Percentiles rank a stretch among this genome's conserved stretches.
phyloP scores from a whole-genome alignment of 2,888 invertebrate genomes.

The Dromius quadrimaculatus region DNA sequence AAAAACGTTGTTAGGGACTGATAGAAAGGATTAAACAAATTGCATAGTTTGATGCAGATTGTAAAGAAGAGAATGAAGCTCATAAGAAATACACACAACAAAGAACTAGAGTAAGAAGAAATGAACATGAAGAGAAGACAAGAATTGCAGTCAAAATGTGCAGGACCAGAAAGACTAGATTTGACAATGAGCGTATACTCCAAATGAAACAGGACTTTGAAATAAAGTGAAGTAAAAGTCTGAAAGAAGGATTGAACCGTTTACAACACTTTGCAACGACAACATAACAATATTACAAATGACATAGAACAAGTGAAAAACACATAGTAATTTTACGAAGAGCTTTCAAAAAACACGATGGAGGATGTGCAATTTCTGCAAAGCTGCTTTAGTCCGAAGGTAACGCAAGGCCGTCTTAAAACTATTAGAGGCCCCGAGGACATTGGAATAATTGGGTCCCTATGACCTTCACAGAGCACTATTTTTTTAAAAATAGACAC shows the following conservation, averaged over 20 bases:
- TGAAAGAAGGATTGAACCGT: neutral
- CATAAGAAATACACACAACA: neutral
- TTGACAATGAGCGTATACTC: neutral
- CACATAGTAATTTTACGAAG: neutral
- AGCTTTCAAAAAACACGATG: neutral
- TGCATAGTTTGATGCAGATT: too few relatives aligned
- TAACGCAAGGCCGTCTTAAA: too few relatives aligned
- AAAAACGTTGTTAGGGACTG: neutral
- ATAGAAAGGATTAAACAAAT: neutral
- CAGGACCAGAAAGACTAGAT: neutral
- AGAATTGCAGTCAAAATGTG: neutral
- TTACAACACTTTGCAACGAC: neutral
- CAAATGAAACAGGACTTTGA: neutral
- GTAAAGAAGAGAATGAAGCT: neutral
- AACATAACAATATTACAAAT: neutral
- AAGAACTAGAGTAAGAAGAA: neutral
- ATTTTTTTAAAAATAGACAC: too few relatives aligned
- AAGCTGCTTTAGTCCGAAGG: neutral
- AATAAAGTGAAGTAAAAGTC: neutral
- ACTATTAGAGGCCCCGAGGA: too few relatives aligned
- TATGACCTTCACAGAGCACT: too few relatives aligned
- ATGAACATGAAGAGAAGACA: neutral
- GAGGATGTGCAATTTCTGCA: neutral
- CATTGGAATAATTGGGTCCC: too few relatives aligned
- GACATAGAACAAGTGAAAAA: constrained; percentile 3